phyloP scores from a whole-genome alignment of 2,888 invertebrate genomes.

The Drosophila nr. fundita region DNA sequence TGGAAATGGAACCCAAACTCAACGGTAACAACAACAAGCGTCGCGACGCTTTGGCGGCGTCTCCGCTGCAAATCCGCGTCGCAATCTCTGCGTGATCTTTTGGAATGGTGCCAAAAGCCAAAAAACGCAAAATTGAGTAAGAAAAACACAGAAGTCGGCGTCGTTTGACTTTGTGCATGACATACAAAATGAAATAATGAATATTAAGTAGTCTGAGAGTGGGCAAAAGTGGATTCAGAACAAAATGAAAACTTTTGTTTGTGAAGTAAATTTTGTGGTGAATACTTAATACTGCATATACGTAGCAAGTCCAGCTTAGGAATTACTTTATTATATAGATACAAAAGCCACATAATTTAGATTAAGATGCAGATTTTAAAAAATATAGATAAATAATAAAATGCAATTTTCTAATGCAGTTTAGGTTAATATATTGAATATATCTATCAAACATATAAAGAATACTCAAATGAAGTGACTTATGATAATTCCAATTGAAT shows the following conservation, averaged over 20 bases:
- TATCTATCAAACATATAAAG: too few relatives aligned
- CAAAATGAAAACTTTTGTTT: slow-evolving; percentile 20
- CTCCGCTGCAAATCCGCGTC: slow-evolving; percentile 54
- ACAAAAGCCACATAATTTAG: too few relatives aligned
- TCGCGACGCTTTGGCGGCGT: slow-evolving; percentile 62
- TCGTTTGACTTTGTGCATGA: slow-evolving; percentile 68
- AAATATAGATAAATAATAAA: background rate
- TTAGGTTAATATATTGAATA: background rate
- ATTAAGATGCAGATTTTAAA: background rate
- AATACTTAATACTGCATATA: background rate
- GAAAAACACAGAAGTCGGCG: slow-evolving; percentile 21
- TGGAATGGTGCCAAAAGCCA: slow-evolving; percentile 58
- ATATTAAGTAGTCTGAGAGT: slow-evolving; percentile 53
- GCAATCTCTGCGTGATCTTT: slow-evolving; percentile 70
- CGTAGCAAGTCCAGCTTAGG: background rate
- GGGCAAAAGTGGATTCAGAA: slow-evolving; percentile 3
- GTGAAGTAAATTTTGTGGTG: background rate
- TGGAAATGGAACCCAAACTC: slow-evolving; percentile 14
- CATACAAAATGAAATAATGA: slow-evolving; percentile 67
- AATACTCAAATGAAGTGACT: background rate
- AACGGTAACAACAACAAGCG: slow-evolving; percentile 20
- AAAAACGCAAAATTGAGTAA: slow-evolving; percentile 27
- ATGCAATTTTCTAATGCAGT: background rate
- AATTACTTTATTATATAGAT: background rate
- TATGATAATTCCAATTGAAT: background rate